These are phyloP conservation scores for Corvus hawaiiensis DNA, from an alignment of 2,113 vertebrate genomes.

Conservation along the genomic window DNA sequence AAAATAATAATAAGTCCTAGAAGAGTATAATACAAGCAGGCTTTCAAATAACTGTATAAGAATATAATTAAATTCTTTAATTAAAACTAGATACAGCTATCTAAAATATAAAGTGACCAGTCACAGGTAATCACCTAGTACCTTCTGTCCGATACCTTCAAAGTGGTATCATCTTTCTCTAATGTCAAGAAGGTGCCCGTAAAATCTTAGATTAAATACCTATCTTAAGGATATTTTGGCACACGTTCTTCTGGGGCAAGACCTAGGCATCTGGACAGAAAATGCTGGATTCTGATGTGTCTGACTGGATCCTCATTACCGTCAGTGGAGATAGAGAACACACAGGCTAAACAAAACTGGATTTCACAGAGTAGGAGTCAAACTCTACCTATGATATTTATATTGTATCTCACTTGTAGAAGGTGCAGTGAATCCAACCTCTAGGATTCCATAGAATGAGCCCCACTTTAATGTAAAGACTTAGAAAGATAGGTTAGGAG, in stretches of 20 bases:
- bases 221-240: rapidly evolving
- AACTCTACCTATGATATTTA: not conserved
- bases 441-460: not conserved
- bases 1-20: not conserved
- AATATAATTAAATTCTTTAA: not conserved
- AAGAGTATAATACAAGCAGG: not conserved
- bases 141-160: not conserved
- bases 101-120: not conserved
- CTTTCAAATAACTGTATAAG: not conserved
- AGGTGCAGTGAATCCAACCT: not conserved
- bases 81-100: not conserved
- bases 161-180: not conserved
- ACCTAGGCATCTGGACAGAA: not conserved
- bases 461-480: not conserved
- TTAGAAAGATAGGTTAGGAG: not conserved
- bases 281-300: not conserved
- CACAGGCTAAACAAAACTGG: not conserved
- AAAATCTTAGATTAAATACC: not conserved
- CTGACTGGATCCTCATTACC: not conserved
- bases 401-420: not conserved
- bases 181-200: not conserved
- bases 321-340: not conserved
- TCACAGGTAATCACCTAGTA: not conserved
- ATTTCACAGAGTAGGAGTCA: not conserved
- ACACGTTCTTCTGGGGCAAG: not conserved